Evolutionary conservation across 2,797 vertebrate genomes (phyloP), one percentile per base, ranked within the genome.

Genomic region (Argyrosomus regius): DNA sequence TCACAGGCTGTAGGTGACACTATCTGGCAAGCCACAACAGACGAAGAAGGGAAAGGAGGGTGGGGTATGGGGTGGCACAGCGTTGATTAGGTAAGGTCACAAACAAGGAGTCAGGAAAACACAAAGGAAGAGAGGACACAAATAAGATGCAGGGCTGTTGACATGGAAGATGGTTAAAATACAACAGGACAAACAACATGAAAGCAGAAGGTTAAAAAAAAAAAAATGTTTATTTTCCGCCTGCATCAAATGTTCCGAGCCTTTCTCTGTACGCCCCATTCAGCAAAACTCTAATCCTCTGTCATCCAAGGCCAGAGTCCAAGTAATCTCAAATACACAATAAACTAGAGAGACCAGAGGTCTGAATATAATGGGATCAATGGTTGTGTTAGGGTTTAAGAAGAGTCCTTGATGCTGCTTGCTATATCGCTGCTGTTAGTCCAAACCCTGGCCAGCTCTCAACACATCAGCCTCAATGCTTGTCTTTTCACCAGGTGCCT

Each of bases 1-100:
- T 91, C 90, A 85, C 84, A 70, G 87, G 81, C 86, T 89, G 76
- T 62, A 84, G 80, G 84, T 89, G 91, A 94, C 93, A 89, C 79
- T 91, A 92, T 94, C 93, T 87, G 69, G 84, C 48, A 75, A 72
- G 71, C 20, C 82, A 70, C 78, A 61, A 69, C 41, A 66, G 70
- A 77, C 13, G 7, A 58, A 26, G 45, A 74, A 28, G 10, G 69
- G n/a, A 52, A 43, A 52, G 50, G 43, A 71, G 65, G 66, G 62
- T 18, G 39, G 11, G 50, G 64, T 41, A 63, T 43, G 43, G 49
- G 31, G 31, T 75, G 62, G 35, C 56, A 53, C 16, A 48, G 26
- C 14, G 24, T 2, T 76, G 50, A 89, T 52, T 45, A 28, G 8
- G 31, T 54, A 14, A 48, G 48, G 72, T 79, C 65, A 83, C 6